Evolutionary conservation across 2,113 vertebrate genomes (phyloP), one percentile per base, ranked within the genome.

Genomic region (Grammomys dolichurus): DNA sequence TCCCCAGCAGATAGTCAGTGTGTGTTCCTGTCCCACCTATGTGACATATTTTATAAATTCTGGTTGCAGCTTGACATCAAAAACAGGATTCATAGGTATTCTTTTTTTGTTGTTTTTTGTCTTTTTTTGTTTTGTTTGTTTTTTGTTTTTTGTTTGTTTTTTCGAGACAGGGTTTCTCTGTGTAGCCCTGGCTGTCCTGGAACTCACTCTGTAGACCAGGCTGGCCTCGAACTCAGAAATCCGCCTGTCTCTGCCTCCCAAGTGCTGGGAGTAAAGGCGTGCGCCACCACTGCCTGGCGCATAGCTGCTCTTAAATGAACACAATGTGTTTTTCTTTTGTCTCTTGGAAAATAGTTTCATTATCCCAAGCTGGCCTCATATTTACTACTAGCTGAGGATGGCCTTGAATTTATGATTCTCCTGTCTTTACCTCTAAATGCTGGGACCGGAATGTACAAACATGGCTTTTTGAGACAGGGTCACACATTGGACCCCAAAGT

Each of bases 21-120:
- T 24, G 26, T 5, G 3, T 20, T 20, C 4, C 0, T 6, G 6
- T 1, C 0, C 46, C 28, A 51, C n/a, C 2, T 7, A 7, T 43
- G 51, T 16, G 17, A 26, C 0, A 2, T 31, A 48, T 7, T 22
- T 43, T 31, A 8, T 28, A 12, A 26, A 3, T 12, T 77, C 5
- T 5, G 33, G 54, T 31, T 3, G 0, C 0, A 8, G 17, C 8
- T 70, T 5, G n/a, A 16, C 0, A 20, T 11, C 5, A 9, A 46
- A 65, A 33, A 8, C 14, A 46, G 31, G 40, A 85, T 31, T 28
- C 40, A 40, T 40, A 40, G 40, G 40, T 40, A 40, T 40, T 40
- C 40, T 40, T 40, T 40, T 40, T 40, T 40, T 40, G 40, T 40
- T 40, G 40, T 40, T 40, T 40, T 40, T 40, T 40, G 40, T 40